These are phyloP conservation scores for Nanorana parkeri DNA, from an alignment of 2,113 vertebrate genomes.

Conservation along the genomic window DNA sequence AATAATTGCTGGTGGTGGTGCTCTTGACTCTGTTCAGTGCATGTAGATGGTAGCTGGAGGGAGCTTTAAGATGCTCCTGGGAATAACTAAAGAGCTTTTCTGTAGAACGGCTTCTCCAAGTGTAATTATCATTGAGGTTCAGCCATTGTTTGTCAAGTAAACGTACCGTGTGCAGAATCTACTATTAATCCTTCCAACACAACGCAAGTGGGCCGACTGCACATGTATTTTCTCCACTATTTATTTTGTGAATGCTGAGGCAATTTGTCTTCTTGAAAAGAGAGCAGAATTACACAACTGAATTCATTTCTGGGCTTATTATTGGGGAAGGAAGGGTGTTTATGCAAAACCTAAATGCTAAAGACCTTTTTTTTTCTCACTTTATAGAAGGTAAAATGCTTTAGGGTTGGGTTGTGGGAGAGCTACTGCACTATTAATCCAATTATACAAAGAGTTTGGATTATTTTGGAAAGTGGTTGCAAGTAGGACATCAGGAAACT, in stretches of 20 bases:
- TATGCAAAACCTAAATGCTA: no score
- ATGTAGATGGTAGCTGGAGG: background rate
- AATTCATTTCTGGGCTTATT: background rate
- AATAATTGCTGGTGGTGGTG: background rate
- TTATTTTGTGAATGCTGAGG: background rate
- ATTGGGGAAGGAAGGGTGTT: no score
- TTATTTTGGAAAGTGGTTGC: no score
- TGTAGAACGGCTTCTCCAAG: background rate
- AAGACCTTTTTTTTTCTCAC: no score
- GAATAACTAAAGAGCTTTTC: slow-evolving; percentile 9
- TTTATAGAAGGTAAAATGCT: no score
- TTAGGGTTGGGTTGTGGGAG: no score
- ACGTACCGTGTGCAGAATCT: background rate
- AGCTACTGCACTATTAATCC: no score
- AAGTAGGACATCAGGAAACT: no score
- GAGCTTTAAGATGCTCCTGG: slow-evolving; percentile 3
- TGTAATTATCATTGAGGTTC: slow-evolving; percentile 27
- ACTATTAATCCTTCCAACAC: background rate
- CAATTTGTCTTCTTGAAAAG: background rate
- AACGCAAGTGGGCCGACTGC: background rate
- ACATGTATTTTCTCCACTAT: background rate
- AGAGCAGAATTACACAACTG: background rate
- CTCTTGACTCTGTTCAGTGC: background rate
- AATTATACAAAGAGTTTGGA: no score
- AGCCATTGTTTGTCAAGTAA: slow-evolving; percentile 15